phyloP scores from a whole-genome alignment of 2,888 invertebrate genomes.

The Drosophila dives region DNA sequence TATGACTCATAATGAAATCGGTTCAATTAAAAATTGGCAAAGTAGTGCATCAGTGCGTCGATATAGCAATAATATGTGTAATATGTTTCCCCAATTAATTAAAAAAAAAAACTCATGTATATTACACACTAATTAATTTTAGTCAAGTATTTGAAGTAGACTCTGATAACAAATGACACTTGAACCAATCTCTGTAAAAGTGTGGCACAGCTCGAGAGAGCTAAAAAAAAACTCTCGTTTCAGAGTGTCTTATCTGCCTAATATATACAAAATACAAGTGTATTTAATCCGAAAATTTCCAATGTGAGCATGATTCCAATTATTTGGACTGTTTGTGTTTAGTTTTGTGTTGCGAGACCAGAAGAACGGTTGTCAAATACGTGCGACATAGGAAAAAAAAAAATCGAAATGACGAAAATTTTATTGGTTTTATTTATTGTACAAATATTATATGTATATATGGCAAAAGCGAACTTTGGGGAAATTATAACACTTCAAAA shows the following conservation, averaged over 20 bases:
- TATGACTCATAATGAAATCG: neutral
- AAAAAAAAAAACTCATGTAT: slow-evolving; percentile 29
- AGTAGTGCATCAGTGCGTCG: neutral
- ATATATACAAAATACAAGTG: slow-evolving; percentile 10
- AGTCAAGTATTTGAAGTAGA: slow-evolving; percentile 37
- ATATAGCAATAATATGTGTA: neutral
- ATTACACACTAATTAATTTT: slow-evolving; percentile 54
- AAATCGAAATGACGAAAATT: slow-evolving; percentile 25
- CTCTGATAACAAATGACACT: slow-evolving; percentile 41
- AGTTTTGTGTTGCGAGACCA: slow-evolving; percentile 43
- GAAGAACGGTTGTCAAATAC: slow-evolving; percentile 33
- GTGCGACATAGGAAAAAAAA: neutral
- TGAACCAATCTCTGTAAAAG: slow-evolving; percentile 37
- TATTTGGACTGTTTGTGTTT: slow-evolving; percentile 16
- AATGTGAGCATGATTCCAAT: slow-evolving; percentile 14
- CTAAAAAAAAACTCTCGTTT: slow-evolving; percentile 9
- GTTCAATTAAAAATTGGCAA: neutral
- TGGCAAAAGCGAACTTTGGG: slow-evolving; percentile 15
- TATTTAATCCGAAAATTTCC: slow-evolving; percentile 7
- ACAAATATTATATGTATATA: neutral
- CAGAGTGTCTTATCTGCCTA: slow-evolving; percentile 34
- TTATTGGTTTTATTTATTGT: slow-evolving; percentile 12
- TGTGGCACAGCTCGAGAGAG: slow-evolving; percentile 29
- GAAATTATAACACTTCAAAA: slow-evolving; percentile 45
- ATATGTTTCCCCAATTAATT: slow-evolving; percentile 23